Conservation (phyloP, 2,113 vertebrate genomes). For the Aphyosemion australe region DNA sequence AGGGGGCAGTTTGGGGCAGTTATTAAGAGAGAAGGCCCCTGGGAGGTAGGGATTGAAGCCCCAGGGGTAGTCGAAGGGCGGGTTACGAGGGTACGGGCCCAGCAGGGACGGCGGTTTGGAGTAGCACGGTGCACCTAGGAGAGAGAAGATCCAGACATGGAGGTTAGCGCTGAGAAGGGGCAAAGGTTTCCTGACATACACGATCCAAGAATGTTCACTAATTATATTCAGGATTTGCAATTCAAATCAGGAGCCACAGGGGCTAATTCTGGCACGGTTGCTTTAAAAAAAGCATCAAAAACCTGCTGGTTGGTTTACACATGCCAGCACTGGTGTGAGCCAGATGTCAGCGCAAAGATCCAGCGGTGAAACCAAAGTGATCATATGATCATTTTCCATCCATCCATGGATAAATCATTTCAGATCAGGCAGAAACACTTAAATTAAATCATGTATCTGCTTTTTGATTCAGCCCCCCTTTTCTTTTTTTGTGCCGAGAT, state of each 20-base stretch:
- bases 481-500: constrained; percentile 49
- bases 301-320: constrained; percentile 68
- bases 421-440: constrained; percentile 25
- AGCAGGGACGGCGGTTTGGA: constrained; percentile 88
- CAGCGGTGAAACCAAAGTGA: not conserved
- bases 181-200: constrained; percentile 73
- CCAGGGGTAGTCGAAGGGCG: constrained; percentile 90
- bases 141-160: constrained; percentile 53
- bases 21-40: constrained; percentile 86
- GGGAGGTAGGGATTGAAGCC: constrained; percentile 90
- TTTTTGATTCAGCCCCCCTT: constrained; percentile 17
- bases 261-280: constrained; percentile 59
- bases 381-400: not conserved
- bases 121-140: constrained; percentile 84
- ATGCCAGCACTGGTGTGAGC: constrained; percentile 50
- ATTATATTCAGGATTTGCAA: constrained; percentile 74
- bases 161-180: constrained; percentile 60
- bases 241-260: constrained; percentile 73
- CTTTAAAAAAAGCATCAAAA: constrained; percentile 50
- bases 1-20: constrained; percentile 87
- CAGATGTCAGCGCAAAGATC: constrained; percentile 52
- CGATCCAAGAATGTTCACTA: constrained; percentile 71
- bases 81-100: constrained; percentile 84
- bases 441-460: constrained; percentile 26
- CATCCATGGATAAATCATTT: constrained; percentile 30